Conservation (phyloP, 1,140 invertebrate genomes). For the Ceratina calcarata region DNA sequence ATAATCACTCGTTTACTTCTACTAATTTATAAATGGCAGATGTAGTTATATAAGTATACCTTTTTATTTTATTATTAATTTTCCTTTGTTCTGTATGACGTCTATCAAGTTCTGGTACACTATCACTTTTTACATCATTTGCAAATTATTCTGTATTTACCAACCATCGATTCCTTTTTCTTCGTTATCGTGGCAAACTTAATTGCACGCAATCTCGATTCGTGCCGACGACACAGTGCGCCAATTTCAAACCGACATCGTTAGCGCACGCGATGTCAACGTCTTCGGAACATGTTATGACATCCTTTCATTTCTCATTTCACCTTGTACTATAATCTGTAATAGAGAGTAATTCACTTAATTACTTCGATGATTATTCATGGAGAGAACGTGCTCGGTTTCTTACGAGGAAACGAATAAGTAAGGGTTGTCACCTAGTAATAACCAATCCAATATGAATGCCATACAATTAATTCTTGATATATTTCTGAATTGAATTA, state of each 20-base stretch:
- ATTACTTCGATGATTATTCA: too few species aligned
- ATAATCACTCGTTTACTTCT: background rate
- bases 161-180: background rate
- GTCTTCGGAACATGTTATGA: slow-evolving; percentile 23
- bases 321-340: background rate
- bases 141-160: background rate
- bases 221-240: slow-evolving; percentile 14
- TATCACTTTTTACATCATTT: too few species aligned
- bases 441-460: too few species aligned
- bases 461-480: too few species aligned
- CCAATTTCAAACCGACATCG: slow-evolving; percentile 23
- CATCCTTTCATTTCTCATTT: slow-evolving; percentile 3
- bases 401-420: too few species aligned
- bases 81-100: too few species aligned
- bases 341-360: too few species aligned
- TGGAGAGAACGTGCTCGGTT: too few species aligned
- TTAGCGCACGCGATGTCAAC: background rate
- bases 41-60: too few species aligned
- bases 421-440: too few species aligned
- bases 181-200: background rate
- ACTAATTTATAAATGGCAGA: background rate
- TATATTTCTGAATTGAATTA: too few species aligned
- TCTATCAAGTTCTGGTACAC: too few species aligned
- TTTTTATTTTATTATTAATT: background rate
- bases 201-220: background rate